phyloP scores from a whole-genome alignment of 2,797 vertebrate genomes.

The Spea hammondii region DNA sequence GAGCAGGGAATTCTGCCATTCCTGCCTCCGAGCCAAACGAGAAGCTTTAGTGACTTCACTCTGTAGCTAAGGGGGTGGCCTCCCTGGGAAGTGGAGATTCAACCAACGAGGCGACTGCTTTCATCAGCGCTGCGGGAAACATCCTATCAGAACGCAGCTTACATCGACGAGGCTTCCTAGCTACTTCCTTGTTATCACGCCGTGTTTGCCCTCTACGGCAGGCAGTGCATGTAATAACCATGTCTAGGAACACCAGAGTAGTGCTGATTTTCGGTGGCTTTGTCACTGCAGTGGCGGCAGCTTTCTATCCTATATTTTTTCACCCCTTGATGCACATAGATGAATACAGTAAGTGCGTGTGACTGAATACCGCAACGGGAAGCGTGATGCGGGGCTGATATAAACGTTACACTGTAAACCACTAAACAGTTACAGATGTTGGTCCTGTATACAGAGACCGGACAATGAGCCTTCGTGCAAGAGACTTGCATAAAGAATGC shows the following conservation, averaged over 20 bases:
- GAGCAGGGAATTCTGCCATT: too few species aligned
- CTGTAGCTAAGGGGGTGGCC: too few species aligned
- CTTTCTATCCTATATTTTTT: slow-evolving; percentile 89
- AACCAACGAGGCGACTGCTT: background rate
- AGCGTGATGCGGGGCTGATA: too few species aligned
- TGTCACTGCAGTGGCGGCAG: slow-evolving; percentile 72
- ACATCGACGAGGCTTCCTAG: slow-evolving; percentile 20
- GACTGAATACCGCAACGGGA: too few species aligned
- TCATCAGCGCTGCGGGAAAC: background rate
- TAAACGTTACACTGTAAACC: too few species aligned
- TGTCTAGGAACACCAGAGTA: slow-evolving; percentile 67
- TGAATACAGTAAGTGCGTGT: slow-evolving; percentile 84
- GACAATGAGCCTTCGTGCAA: too few species aligned
- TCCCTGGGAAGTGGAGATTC: too few species aligned
- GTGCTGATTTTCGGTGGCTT: slow-evolving; percentile 82
- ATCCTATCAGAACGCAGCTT: slow-evolving; percentile 44
- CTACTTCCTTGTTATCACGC: background rate
- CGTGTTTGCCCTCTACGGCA: accelerated
- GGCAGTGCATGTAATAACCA: slow-evolving; percentile 28
- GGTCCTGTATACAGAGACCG: too few species aligned
- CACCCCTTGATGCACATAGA: slow-evolving; percentile 75
- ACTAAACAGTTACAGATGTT: too few species aligned
- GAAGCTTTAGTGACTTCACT: too few species aligned
- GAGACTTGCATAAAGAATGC: too few species aligned
- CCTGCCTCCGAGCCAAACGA: too few species aligned